These are phyloP conservation scores for Chaunax sp. DNA, from an alignment of 2,797 vertebrate genomes.

Conservation along the genomic window DNA sequence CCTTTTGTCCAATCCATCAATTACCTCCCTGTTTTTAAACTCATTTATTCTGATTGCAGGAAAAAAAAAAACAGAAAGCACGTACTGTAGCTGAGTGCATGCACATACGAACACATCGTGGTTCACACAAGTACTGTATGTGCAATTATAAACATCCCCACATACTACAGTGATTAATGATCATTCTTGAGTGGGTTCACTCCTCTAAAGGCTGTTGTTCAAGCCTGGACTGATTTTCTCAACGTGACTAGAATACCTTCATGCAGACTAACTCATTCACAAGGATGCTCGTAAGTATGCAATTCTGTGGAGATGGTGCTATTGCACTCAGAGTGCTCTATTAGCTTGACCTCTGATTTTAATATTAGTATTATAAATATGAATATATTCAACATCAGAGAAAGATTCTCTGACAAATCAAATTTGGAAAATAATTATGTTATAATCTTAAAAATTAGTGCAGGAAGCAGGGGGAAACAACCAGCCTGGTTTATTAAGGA, in stretches of 20 bases:
- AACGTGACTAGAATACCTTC: background rate
- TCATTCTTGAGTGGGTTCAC: conserved; percentile 32
- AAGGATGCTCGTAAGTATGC: background rate
- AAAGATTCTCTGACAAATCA: conserved; percentile 11
- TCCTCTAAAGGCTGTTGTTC: conserved; percentile 20
- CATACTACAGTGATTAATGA: conserved; percentile 53
- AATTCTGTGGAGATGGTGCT: background rate
- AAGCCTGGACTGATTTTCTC: conserved; percentile 21
- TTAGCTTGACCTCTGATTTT: conserved; percentile 7
- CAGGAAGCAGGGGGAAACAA: too few species aligned
- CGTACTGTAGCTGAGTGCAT: conserved; percentile 12
- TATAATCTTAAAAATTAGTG: background rate
- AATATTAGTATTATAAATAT: conserved; percentile 1
- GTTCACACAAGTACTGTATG: conserved; percentile 3
- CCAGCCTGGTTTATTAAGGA: too few species aligned
- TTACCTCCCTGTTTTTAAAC: conserved; percentile 61
- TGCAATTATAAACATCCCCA: conserved; percentile 7
- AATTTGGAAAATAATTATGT: conserved; percentile 1
- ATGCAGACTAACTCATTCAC: background rate
- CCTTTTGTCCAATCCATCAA: conserved; percentile 74
- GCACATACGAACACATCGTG: conserved; percentile 8
- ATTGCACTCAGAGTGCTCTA: conserved; percentile 17
- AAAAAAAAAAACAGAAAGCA: conserved; percentile 14
- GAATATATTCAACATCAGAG: conserved; percentile 13
- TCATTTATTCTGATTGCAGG: conserved; percentile 52